These are phyloP conservation scores for Augochlora pura DNA, from an alignment of 1,140 invertebrate genomes.

Conservation along the genomic window DNA sequence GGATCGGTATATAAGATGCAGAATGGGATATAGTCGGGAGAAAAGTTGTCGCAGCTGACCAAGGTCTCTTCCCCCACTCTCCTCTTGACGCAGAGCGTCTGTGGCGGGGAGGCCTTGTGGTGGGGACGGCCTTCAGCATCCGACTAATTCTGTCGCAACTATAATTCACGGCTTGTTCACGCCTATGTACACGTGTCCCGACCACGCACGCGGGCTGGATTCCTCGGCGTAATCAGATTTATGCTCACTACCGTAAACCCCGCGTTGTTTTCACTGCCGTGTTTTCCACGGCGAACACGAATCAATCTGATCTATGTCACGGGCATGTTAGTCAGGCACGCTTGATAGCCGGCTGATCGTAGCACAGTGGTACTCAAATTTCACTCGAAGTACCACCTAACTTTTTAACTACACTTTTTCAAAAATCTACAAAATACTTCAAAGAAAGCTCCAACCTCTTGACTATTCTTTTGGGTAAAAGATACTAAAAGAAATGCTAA, in stretches of 20 bases:
- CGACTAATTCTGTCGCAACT: neutral
- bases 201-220: neutral
- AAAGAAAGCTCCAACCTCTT: no score
- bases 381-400: no score
- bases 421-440: no score
- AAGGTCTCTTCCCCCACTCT: neutral
- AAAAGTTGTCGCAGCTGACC: no score
- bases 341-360: neutral
- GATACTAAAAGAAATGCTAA: no score
- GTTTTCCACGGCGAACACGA: conserved; percentile 4
- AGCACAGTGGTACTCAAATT: neutral
- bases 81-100: no score
- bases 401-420: no score
- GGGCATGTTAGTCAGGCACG: conserved; percentile 8
- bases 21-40: no score
- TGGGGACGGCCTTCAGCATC: neutral
- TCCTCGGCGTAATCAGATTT: conserved; percentile 10
- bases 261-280: conserved; percentile 17
- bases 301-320: conserved; percentile 32
- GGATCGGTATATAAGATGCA: no score
- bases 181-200: conserved; percentile 3
- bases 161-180: conserved; percentile 11
- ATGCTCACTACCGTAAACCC: neutral
- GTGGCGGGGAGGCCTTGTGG: no score
- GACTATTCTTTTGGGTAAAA: no score